Evolutionary conservation across 37 sponge, comb jelly and placozoan species (phyloP).

Genomic region (Agelas oroides): DNA sequence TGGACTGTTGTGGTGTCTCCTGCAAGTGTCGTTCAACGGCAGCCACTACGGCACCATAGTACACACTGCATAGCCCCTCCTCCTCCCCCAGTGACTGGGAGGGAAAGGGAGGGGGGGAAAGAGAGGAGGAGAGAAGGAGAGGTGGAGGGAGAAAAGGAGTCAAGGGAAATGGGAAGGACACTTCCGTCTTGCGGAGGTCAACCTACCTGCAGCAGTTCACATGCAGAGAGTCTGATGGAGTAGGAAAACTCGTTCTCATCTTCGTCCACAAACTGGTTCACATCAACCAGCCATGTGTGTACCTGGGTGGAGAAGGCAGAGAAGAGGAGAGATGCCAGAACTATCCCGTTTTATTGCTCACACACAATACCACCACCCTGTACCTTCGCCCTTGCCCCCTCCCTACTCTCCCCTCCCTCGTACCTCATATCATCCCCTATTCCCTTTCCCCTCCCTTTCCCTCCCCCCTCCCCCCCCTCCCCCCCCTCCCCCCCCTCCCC

Average conservation of each 20-base stretch:
- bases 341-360: too few species aligned
- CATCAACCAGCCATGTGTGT: constrained; percentile 52
- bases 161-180: not conserved
- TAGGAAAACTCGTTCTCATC: constrained; percentile 74
- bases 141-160: not conserved
- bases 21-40: constrained; percentile 61
- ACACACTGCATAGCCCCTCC: not conserved
- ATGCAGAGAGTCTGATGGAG: constrained; percentile 67
- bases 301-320: constrained; percentile 26
- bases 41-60: constrained; percentile 25
- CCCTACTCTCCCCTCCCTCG: too few species aligned
- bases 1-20: constrained; percentile 12
- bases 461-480: too few species aligned
- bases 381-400: too few species aligned
- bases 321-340: too few species aligned
- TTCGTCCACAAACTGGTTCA: constrained; percentile 67
- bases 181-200: not conserved
- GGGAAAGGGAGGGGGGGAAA: not conserved
- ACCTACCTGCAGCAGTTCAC: constrained; percentile 56
- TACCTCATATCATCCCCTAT: too few species aligned
- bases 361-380: not conserved
- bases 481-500: too few species aligned
- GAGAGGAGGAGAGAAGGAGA: not conserved
- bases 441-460: too few species aligned
- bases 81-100: constrained; percentile 21